These are phyloP conservation scores for Tricholaema leucomelas DNA, from an alignment of 2,113 vertebrate species.

Conservation along the genomic window DNA sequence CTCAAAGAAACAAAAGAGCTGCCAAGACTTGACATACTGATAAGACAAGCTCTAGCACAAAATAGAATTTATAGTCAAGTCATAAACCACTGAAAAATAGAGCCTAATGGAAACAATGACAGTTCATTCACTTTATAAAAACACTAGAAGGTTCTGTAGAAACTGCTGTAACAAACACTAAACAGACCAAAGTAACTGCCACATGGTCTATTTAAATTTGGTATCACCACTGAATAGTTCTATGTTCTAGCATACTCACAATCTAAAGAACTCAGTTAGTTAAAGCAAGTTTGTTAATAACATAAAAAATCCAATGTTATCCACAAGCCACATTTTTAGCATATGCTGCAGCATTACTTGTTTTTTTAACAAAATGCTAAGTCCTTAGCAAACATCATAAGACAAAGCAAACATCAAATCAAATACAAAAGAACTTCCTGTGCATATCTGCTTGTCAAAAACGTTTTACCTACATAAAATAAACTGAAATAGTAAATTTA, in stretches of 20 bases:
- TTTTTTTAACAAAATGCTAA: not conserved
- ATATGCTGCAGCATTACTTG: not conserved
- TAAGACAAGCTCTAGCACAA: not conserved
- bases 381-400: not conserved
- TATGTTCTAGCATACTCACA: not conserved
- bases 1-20: conserved; percentile 2
- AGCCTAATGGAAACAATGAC: conserved; percentile 27
- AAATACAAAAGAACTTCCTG: not conserved
- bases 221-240: not conserved
- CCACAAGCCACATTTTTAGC: not conserved
- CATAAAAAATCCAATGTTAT: not conserved
- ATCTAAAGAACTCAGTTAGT: not conserved
- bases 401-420: not conserved
- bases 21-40: not conserved
- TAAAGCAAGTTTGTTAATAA: not conserved
- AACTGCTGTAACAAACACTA: not conserved
- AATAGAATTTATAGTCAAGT: not conserved
- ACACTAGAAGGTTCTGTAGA: not conserved
- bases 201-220: not conserved
- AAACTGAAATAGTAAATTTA: not conserved
- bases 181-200: not conserved
- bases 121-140: not conserved
- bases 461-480: not conserved
- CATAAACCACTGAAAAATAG: conserved; percentile 30
- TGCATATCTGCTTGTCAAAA: not conserved